Conservation (phyloP, 2,797 vertebrate genomes). For the Pogoniulus pusillus region DNA sequence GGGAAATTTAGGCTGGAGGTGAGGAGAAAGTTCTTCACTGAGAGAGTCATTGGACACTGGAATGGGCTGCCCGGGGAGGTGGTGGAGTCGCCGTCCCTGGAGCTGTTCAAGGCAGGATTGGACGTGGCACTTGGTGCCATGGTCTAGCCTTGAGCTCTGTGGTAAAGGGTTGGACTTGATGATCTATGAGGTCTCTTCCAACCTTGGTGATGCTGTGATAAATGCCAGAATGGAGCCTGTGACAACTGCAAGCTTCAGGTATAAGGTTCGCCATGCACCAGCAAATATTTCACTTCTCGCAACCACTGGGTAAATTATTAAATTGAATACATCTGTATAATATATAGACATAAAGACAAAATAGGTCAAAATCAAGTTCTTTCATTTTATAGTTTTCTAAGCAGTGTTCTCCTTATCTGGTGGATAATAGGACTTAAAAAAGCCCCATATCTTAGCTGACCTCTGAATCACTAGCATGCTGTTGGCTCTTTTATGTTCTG, state of each 20-base stretch:
- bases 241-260: not conserved
- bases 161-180: too few species aligned
- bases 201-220: too few species aligned
- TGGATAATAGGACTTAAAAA: not conserved
- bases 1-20: too few species aligned
- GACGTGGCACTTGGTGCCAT: too few species aligned
- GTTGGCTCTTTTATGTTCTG: not conserved
- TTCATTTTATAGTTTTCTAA: not conserved
- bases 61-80: too few species aligned
- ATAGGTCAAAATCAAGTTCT: not conserved
- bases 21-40: too few species aligned
- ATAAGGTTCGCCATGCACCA: accelerated
- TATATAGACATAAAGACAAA: not conserved
- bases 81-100: too few species aligned
- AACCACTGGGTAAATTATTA: not conserved
- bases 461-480: not conserved
- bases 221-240: not conserved
- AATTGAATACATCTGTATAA: not conserved
- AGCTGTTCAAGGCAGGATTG: too few species aligned
- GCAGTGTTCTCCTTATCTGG: not conserved
- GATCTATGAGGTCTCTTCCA: too few species aligned
- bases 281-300: not conserved
- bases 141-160: too few species aligned
- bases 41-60: too few species aligned
- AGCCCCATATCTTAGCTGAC: accelerated